phyloP scores from a whole-genome alignment of 2,113 vertebrate species.

The Cochlearius cochlearius region DNA sequence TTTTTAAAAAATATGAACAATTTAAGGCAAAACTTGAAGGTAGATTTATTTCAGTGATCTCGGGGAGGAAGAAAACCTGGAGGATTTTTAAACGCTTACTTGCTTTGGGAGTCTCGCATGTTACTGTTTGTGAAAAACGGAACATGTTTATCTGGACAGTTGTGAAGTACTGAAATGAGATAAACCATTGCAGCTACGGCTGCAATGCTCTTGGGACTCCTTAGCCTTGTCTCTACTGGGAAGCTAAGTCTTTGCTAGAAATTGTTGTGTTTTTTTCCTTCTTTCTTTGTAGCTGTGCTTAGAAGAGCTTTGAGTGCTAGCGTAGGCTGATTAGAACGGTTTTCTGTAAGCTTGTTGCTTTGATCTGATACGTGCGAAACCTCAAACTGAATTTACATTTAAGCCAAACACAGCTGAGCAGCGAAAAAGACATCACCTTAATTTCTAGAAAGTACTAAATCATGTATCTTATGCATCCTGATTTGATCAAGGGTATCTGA shows the following conservation, averaged over 20 bases:
- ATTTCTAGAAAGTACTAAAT: background rate
- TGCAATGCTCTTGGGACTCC: conserved; percentile 23
- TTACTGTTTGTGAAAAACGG: background rate
- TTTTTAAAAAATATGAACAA: background rate
- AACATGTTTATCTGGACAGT: background rate
- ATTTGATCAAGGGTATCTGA: background rate
- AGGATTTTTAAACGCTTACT: background rate
- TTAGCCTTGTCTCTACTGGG: conserved; percentile 17
- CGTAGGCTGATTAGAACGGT: fast-evolving
- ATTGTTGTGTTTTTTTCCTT: background rate
- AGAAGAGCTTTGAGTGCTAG: background rate
- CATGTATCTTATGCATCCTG: background rate
- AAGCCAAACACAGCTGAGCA: background rate
- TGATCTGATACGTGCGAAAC: background rate
- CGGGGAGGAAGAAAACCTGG: background rate
- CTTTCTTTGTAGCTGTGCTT: background rate
- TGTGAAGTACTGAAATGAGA: conserved; percentile 24
- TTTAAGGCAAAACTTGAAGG: background rate
- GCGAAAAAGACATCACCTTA: background rate
- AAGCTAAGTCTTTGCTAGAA: background rate
- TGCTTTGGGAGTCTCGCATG: background rate
- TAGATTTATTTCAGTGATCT: background rate
- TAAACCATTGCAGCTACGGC: background rate
- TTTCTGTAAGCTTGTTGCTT: background rate
- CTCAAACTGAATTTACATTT: background rate